Percentiles rank a stretch among this genome's conserved stretches.
phyloP scores from a whole-genome alignment of 2,797 vertebrate genomes.

The Cossypha caffra region DNA sequence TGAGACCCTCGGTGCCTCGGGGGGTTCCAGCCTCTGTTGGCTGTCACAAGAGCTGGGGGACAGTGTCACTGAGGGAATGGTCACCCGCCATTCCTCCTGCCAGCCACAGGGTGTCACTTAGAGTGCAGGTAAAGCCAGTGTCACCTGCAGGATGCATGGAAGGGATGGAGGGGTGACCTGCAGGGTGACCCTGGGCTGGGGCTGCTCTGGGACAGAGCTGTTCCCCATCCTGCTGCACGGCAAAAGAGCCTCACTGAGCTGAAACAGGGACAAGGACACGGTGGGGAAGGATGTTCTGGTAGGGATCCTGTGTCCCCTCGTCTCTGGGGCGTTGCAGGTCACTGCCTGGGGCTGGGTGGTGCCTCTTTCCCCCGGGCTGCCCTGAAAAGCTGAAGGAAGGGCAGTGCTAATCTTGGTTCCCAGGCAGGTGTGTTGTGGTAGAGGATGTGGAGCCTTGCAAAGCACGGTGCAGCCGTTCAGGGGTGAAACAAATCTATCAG shows the following conservation, averaged over 20 bases:
- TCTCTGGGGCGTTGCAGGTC: background rate
- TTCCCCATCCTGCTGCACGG: background rate
- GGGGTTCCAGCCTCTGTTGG: background rate
- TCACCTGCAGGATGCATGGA: background rate
- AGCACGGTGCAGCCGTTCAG: background rate
- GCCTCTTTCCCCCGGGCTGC: background rate
- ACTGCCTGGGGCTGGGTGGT: background rate
- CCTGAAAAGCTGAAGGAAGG: background rate
- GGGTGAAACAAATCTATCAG: background rate
- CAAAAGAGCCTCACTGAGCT: background rate
- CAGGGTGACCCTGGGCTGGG: background rate
- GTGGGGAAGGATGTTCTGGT: background rate
- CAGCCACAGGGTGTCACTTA: constrained; percentile 69
- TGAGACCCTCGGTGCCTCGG: fast-evolving
- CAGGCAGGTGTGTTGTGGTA: too few species aligned
- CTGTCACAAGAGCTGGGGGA: background rate
- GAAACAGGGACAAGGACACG: background rate
- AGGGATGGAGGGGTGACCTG: background rate
- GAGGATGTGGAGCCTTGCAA: background rate
- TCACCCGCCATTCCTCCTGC: background rate
- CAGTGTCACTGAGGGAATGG: background rate
- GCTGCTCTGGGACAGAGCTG: background rate
- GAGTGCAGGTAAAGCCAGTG: constrained; percentile 26
- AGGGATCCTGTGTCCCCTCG: background rate
- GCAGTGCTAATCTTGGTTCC: background rate